Evolutionary conservation across 2,797 vertebrate species (phyloP).

Genomic region (Pachyuromys duprasi): DNA sequence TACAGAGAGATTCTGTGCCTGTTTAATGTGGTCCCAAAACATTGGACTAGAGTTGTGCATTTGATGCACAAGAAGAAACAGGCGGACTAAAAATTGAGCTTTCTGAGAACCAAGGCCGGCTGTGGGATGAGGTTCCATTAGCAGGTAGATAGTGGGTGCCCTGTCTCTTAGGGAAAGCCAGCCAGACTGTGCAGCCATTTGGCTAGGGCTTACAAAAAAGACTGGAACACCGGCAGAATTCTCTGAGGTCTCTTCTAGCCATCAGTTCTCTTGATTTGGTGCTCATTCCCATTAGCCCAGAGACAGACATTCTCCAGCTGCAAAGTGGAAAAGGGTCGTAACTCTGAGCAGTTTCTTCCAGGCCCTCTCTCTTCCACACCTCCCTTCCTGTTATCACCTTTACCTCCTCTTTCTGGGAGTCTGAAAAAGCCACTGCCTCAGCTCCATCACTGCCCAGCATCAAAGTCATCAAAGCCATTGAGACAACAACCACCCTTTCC

Average conservation of each 20-base stretch:
- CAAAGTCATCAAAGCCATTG: not conserved
- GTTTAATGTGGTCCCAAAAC: not conserved
- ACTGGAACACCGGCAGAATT: not conserved
- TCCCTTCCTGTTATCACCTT: not conserved
- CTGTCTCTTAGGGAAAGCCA: not conserved
- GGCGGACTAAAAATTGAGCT: not conserved
- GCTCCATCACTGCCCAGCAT: not conserved
- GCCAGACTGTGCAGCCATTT: not conserved
- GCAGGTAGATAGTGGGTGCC: not conserved
- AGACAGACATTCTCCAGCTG: not conserved
- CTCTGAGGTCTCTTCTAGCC: not conserved
- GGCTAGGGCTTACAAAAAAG: not conserved
- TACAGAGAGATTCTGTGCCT: not conserved
- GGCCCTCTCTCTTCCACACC: not conserved
- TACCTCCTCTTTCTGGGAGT: not conserved
- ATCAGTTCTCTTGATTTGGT: not conserved
- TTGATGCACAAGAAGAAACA: not conserved
- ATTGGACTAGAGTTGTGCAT: not conserved
- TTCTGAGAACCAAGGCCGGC: not conserved
- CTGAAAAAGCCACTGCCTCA: constrained; percentile 17
- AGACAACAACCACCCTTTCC: not conserved
- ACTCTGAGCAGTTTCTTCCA: not conserved
- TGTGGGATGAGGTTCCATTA: not conserved
- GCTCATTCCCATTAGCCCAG: not conserved
- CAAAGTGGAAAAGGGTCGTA: not conserved